phyloP scores from a whole-genome alignment of 2,797 vertebrate genomes.

The Sus cebifrons region DNA sequence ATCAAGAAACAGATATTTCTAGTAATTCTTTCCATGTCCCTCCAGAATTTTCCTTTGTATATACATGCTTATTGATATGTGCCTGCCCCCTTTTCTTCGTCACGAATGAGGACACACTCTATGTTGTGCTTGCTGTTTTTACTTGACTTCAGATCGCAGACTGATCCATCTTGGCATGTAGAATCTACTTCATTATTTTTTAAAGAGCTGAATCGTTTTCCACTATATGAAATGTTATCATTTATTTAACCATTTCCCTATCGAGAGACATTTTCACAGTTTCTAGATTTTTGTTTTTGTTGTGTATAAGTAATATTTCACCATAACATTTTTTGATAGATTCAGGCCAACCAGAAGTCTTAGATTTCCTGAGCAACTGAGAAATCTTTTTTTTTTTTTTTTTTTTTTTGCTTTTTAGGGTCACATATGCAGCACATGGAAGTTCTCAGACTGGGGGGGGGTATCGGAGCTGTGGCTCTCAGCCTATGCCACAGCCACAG shows the following conservation, averaged over 20 bases:
- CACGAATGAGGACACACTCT: not conserved
- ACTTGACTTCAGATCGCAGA: slow-evolving; percentile 50
- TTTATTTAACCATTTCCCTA: slow-evolving; percentile 51
- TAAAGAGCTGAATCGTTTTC: slow-evolving; percentile 5
- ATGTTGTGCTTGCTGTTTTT: not conserved
- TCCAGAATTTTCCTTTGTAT: slow-evolving; percentile 30
- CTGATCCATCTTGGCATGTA: not conserved
- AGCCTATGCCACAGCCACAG: no score
- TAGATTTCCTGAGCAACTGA: slow-evolving; percentile 17
- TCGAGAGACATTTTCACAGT: slow-evolving; percentile 6
- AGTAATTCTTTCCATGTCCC: not conserved
- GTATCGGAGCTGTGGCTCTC: no score
- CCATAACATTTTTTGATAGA: slow-evolving; percentile 16
- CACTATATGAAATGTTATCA: slow-evolving; percentile 23
- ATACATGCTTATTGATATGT: not conserved
- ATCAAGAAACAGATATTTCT: not conserved
- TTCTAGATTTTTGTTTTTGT: not conserved
- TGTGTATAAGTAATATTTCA: slow-evolving; percentile 49
- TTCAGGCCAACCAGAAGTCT: not conserved
- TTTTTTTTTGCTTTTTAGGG: no score
- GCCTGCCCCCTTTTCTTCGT: not conserved
- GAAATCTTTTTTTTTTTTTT: no score
- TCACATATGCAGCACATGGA: no score
- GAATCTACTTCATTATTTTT: slow-evolving; percentile 64
- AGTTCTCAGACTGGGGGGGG: no score